Evolutionary conservation across 2,113 vertebrate genomes (phyloP).

Genomic region (Herpetotheres cachinnans): DNA sequence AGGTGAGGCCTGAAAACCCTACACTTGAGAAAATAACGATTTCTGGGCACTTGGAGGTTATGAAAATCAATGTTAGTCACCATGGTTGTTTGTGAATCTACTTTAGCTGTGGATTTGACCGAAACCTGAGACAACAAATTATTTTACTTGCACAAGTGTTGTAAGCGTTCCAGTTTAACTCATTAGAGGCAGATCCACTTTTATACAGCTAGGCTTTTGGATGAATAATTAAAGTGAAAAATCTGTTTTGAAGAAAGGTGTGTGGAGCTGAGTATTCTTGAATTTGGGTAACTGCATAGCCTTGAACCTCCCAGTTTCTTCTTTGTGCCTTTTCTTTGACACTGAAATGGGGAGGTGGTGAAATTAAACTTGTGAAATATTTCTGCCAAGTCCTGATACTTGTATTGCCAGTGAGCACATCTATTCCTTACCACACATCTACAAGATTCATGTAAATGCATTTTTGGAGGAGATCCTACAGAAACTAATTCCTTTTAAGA

Average conservation of each 20-base stretch:
- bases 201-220: not conserved
- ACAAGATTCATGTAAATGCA: not conserved
- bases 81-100: not conserved
- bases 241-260: not conserved
- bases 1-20: not conserved
- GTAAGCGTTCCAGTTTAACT: not conserved
- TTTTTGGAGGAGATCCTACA: not conserved
- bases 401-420: not conserved
- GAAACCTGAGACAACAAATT: not conserved
- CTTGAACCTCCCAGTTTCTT: not conserved
- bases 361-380: not conserved
- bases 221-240: not conserved
- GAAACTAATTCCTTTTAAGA: not conserved
- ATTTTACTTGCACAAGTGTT: not conserved
- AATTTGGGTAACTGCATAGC: not conserved
- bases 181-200: not conserved
- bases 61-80: accelerated
- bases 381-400: not conserved
- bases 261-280: not conserved
- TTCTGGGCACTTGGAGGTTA: not conserved
- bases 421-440: not conserved
- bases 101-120: not conserved
- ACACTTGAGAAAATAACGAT: not conserved
- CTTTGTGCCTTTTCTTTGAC: not conserved
- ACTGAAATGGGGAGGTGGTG: not conserved